phyloP scores from a whole-genome alignment of 2,797 vertebrate species.

The Hippoglossus hippoglossus region DNA sequence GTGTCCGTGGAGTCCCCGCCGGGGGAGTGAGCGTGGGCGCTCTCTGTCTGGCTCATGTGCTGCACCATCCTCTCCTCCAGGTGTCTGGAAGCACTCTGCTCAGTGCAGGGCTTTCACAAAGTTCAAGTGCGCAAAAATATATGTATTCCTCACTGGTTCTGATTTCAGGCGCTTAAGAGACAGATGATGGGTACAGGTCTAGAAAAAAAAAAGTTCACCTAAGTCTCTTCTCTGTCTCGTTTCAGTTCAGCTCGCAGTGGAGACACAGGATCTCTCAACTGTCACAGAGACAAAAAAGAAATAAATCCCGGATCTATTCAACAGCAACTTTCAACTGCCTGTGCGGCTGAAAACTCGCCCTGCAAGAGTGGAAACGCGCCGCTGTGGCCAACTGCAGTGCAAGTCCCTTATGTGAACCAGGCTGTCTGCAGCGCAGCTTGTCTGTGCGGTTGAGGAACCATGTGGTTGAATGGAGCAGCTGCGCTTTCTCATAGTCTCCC shows the following conservation, averaged over 20 bases:
- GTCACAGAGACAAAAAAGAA: slow-evolving; percentile 14
- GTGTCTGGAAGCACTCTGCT: slow-evolving; percentile 48
- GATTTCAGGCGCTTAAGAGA: slow-evolving; percentile 30
- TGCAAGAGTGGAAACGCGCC: slow-evolving; percentile 68
- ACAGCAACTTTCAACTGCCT: slow-evolving; percentile 81
- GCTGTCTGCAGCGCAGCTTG: slow-evolving; percentile 80
- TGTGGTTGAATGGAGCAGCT: slow-evolving; percentile 85
- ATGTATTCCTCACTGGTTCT: slow-evolving; percentile 47
- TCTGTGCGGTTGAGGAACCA: slow-evolving; percentile 82
- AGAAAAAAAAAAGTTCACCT: slow-evolving; percentile 70
- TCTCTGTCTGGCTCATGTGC: slow-evolving; percentile 92
- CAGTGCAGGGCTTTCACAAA: slow-evolving; percentile 51
- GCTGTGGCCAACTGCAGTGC: slow-evolving; percentile 66
- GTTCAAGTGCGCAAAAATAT: slow-evolving; percentile 39
- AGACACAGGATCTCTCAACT: slow-evolving; percentile 31
- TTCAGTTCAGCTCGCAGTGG: slow-evolving; percentile 37
- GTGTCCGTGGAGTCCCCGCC: slow-evolving; percentile 93
- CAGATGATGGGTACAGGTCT: slow-evolving; percentile 17
- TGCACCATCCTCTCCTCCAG: slow-evolving; percentile 90
- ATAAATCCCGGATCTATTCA: slow-evolving; percentile 29
- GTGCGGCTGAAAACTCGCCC: slow-evolving; percentile 85
- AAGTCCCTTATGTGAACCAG: slow-evolving; percentile 77
- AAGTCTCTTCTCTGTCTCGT: slow-evolving; percentile 55
- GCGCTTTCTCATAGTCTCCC: slow-evolving; percentile 88
- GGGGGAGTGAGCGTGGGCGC: slow-evolving; percentile 90